Conservation (phyloP, 2,113 vertebrate genomes). For the Microtus richardsoni region DNA sequence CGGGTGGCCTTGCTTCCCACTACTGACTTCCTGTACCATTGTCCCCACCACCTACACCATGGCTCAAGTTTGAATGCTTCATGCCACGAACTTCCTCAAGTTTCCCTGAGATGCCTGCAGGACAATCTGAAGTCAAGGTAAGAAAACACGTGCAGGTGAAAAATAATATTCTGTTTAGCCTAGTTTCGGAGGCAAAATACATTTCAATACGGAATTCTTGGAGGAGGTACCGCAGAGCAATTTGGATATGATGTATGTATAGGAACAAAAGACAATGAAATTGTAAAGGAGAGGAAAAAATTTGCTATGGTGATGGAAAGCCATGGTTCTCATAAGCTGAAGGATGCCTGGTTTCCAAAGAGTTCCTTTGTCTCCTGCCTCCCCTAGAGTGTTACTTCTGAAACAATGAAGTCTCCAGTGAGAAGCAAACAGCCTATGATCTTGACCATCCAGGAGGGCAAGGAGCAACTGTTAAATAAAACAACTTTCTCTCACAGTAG, state of each 20-base stretch:
- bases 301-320: constrained; percentile 34
- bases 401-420: constrained; percentile 47
- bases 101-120: background rate
- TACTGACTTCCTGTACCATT: background rate
- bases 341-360: constrained; percentile 57
- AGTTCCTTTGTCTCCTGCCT: background rate
- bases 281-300: background rate
- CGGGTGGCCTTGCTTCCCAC: background rate
- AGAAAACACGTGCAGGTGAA: background rate
- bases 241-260: background rate
- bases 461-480: constrained; percentile 76
- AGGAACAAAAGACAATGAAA: constrained; percentile 1
- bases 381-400: constrained; percentile 34
- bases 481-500: background rate
- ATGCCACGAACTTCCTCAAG: background rate
- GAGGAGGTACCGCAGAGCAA: background rate
- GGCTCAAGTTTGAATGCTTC: background rate
- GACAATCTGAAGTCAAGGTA: background rate
- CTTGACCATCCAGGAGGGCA: constrained; percentile 55
- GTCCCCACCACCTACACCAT: background rate
- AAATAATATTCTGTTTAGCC: background rate
- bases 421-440: background rate
- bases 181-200: constrained; percentile 10
- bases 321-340: background rate
- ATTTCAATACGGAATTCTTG: background rate